These are phyloP conservation scores for Vanessa cardui DNA, from an alignment of 2,888 invertebrate genomes.

Conservation along the genomic window DNA sequence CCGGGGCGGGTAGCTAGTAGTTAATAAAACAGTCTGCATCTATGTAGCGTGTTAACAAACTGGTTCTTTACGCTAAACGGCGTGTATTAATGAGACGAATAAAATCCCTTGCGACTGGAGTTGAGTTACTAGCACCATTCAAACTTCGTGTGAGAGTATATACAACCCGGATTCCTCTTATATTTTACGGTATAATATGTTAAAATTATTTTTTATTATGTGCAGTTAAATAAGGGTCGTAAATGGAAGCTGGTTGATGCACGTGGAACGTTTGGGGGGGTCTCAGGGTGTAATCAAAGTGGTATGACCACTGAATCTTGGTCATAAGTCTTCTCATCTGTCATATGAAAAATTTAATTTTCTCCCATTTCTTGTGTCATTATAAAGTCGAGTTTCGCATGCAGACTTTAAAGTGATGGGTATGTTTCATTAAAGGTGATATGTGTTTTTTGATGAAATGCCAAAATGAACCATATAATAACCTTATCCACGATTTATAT, in stretches of 20 bases:
- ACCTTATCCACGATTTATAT: not conserved
- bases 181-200: constrained; percentile 6
- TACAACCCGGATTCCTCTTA: constrained; percentile 1
- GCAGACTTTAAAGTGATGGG: no score
- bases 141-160: not conserved
- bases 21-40: not conserved
- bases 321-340: no score
- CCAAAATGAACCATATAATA: no score
- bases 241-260: not conserved
- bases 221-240: not conserved
- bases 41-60: constrained; percentile 27
- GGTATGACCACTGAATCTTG: no score
- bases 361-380: no score
- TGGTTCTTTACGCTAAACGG: constrained; percentile 22
- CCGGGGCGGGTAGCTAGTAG: no score
- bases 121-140: constrained; percentile 8
- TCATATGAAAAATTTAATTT: no score
- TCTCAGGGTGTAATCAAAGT: no score
- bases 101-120: constrained; percentile 27
- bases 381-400: no score
- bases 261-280: no score
- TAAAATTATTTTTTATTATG: constrained; percentile 5
- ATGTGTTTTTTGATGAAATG: no score
- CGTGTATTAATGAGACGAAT: constrained; percentile 33
- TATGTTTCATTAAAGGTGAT: no score